phyloP scores from a whole-genome alignment of 1,140 invertebrate species.

The Parapsyche elsis region DNA sequence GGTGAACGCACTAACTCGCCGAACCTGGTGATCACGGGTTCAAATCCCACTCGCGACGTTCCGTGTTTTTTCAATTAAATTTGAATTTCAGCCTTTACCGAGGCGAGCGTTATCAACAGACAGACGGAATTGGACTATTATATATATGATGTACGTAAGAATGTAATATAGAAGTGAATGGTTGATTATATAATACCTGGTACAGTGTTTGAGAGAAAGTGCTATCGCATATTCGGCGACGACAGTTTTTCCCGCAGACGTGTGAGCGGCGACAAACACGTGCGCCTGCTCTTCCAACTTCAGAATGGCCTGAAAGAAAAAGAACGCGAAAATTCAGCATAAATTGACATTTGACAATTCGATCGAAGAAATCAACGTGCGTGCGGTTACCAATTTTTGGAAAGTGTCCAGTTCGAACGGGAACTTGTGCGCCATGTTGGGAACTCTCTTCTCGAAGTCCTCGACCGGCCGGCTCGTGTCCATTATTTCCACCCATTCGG shows the following conservation, averaged over 20 bases:
- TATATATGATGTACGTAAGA: no score
- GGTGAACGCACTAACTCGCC: no score
- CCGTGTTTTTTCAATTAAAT: no score
- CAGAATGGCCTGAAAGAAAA: slow-evolving; percentile 81
- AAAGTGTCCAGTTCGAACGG: slow-evolving; percentile 97
- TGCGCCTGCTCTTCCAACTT: slow-evolving; percentile 93
- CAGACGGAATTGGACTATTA: no score
- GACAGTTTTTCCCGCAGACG: slow-evolving; percentile 98
- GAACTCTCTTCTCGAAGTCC: slow-evolving; percentile 86
- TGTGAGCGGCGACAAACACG: slow-evolving; percentile 99
- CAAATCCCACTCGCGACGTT: no score
- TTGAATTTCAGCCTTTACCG: no score
- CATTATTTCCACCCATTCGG: slow-evolving; percentile 89
- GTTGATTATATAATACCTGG: no score
- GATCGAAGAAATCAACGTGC: not conserved
- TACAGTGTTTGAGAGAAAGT: slow-evolving; percentile 91
- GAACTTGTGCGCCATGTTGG: slow-evolving; percentile 87
- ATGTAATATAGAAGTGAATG: no score
- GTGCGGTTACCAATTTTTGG: slow-evolving; percentile 84
- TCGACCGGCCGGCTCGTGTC: slow-evolving; percentile 82
- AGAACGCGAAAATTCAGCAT: not conserved
- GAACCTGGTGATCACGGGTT: no score
- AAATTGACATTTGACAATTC: not conserved
- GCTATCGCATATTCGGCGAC: slow-evolving; percentile 99
- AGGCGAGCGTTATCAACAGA: no score